Conservation (phyloP, 1,140 invertebrate genomes). For the Archegozetes longisetosus region DNA sequence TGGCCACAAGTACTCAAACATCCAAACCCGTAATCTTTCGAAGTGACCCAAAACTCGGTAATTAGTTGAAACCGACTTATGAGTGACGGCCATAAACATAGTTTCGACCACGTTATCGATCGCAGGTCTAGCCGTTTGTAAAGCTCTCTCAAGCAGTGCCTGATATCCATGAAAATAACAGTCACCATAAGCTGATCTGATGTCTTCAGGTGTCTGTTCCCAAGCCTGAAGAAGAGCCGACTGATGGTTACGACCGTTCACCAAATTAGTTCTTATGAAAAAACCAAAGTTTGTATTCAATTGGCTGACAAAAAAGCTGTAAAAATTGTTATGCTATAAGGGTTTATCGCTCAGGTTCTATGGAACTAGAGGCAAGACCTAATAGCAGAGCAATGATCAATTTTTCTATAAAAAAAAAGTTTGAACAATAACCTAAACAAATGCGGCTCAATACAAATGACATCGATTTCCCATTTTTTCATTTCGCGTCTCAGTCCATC, state of each 20-base stretch:
- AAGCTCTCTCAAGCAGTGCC: slow-evolving; percentile 16
- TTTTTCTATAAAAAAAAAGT: not conserved
- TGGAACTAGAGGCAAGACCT: not conserved
- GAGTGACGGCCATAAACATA: slow-evolving; percentile 28
- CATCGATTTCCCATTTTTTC: slow-evolving; percentile 36
- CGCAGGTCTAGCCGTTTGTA: slow-evolving; percentile 19
- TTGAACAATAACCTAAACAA: slow-evolving; percentile 30
- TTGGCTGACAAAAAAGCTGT: not conserved
- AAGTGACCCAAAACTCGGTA: slow-evolving; percentile 17
- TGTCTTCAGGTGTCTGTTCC: slow-evolving; percentile 25
- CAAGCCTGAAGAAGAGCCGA: slow-evolving; percentile 25
- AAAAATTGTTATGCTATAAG: too few species aligned
- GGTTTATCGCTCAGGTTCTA: too few species aligned
- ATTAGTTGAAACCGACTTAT: slow-evolving; percentile 21
- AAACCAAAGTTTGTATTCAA: not conserved
- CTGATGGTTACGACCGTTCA: slow-evolving; percentile 22
- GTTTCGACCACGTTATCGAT: slow-evolving; percentile 28
- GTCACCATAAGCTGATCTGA: slow-evolving; percentile 28
- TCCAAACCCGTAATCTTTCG: slow-evolving; percentile 17
- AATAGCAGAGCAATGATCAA: not conserved
- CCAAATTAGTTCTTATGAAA: slow-evolving; percentile 26
- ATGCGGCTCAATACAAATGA: slow-evolving; percentile 35
- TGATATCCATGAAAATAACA: slow-evolving; percentile 29
- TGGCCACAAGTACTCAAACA: slow-evolving; percentile 15
- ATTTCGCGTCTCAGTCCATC: slow-evolving; percentile 38